phyloP scores from a whole-genome alignment of 2,888 invertebrate species.

The Zootermopsis nevadensis region DNA sequence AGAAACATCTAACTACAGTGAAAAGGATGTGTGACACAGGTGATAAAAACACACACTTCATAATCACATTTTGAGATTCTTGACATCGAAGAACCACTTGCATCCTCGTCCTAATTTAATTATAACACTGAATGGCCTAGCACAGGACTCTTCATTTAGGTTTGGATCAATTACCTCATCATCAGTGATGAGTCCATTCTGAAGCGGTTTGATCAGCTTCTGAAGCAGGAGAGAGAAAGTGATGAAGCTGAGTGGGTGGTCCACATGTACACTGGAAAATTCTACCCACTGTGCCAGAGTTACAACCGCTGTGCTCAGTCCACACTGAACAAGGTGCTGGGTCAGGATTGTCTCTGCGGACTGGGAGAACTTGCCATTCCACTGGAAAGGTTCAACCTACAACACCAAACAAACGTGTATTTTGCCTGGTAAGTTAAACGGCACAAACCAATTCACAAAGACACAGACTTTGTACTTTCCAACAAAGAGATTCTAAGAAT shows the following conservation, averaged over 20 bases:
- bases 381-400: slow-evolving; percentile 78
- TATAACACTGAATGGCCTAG: no score
- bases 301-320: slow-evolving; percentile 77
- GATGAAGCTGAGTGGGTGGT: slow-evolving; percentile 85
- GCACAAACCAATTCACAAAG: no score
- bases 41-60: no score
- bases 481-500: no score
- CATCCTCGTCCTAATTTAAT: no score
- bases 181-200: slow-evolving; percentile 68
- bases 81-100: no score
- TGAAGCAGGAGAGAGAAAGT: slow-evolving; percentile 81
- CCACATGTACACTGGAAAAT: slow-evolving; percentile 79
- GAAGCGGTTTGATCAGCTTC: slow-evolving; percentile 75
- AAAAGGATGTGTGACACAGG: no score
- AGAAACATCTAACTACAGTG: no score
- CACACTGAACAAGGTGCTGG: slow-evolving; percentile 95
- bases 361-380: slow-evolving; percentile 86
- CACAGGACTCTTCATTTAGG: not conserved
- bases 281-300: slow-evolving; percentile 83
- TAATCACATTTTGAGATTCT: no score
- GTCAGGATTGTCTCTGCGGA: slow-evolving; percentile 87
- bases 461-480: no score
- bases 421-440: not conserved
- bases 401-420: slow-evolving; percentile 45
- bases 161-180: slow-evolving; percentile 66